A percentile compares a stretch with the other conserved stretches of the same genome.
These are phyloP conservation scores for Petrocephalus sullivani DNA, from an alignment of 2,797 vertebrate genomes.

Conservation along the genomic window DNA sequence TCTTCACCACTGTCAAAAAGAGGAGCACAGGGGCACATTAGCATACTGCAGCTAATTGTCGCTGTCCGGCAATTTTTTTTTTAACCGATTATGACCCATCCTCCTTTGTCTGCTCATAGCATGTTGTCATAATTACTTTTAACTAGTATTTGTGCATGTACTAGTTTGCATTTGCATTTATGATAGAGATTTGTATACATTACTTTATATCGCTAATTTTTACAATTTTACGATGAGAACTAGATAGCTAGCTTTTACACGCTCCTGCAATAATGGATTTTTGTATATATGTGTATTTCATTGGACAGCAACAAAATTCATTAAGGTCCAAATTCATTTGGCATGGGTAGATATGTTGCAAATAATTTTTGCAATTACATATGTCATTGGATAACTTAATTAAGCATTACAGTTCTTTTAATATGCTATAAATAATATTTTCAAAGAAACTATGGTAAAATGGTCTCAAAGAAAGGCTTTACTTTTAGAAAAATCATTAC, in stretches of 20 bases:
- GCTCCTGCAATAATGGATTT: not conserved
- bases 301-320: not conserved
- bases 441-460: not conserved
- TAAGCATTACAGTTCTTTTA: not conserved
- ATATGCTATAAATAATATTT: not conserved
- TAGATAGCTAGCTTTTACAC: not conserved
- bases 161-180: not conserved
- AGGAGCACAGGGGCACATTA: not conserved
- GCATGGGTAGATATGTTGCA: not conserved
- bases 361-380: not conserved
- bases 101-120: not conserved
- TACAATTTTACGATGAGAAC: not conserved
- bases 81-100: not conserved
- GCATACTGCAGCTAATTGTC: not conserved
- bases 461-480: not conserved
- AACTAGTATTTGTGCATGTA: not conserved
- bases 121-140: not conserved
- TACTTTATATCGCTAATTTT: not conserved
- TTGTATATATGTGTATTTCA: not conserved
- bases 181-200: not conserved
- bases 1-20: conserved; percentile 65
- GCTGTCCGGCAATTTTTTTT: not conserved
- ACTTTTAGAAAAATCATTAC: not conserved
- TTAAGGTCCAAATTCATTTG: not conserved
- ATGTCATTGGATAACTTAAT: not conserved